Evolutionary conservation across 2,797 vertebrate genomes (phyloP).

Genomic region (Cygnus olor): DNA sequence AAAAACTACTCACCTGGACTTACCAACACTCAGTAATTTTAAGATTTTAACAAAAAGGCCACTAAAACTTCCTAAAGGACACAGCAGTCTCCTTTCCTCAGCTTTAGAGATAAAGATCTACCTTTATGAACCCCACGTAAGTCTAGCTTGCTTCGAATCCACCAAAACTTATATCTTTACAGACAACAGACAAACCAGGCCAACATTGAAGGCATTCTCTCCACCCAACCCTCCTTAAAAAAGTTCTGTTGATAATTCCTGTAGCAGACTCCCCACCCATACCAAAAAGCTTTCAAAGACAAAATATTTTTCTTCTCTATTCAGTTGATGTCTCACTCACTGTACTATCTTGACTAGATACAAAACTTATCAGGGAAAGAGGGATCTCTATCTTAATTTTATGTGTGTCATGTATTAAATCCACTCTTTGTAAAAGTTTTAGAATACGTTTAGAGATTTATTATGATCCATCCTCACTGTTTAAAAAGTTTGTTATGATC

Average conservation of each 20-base stretch:
- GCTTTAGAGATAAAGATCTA: background rate
- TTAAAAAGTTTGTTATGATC: background rate
- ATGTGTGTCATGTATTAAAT: background rate
- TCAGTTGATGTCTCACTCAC: background rate
- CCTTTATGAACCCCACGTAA: background rate
- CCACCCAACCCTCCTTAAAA: background rate
- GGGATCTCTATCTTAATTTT: background rate
- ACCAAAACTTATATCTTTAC: background rate
- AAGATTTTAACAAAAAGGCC: background rate
- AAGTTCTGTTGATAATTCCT: background rate
- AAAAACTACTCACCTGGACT: background rate
- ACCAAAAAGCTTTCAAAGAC: background rate
- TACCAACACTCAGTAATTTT: too few relatives aligned
- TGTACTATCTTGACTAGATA: background rate
- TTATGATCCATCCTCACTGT: background rate
- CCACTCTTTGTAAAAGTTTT: background rate
- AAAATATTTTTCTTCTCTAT: background rate
- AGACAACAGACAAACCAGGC: background rate
- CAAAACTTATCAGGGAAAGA: background rate
- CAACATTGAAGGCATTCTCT: background rate
- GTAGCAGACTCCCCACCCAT: background rate
- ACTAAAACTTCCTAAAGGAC: background rate
- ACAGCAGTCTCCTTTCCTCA: background rate
- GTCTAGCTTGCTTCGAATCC: background rate
- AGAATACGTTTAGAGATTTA: background rate